Evolutionary conservation across 2,888 invertebrate species (phyloP), one percentile per base, ranked within the genome.

Genomic region (Leucophenga montana): DNA sequence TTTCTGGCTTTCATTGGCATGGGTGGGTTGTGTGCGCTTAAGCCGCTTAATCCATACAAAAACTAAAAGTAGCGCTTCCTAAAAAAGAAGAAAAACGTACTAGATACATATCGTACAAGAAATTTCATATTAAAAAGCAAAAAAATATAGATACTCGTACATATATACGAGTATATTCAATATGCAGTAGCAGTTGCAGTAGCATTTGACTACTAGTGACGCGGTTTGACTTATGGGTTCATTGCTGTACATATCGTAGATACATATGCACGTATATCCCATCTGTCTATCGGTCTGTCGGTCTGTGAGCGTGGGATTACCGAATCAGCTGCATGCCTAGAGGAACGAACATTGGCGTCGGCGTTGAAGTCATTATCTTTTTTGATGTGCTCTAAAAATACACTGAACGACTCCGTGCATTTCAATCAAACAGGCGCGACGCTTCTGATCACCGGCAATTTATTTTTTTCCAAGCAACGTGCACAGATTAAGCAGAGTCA

Each of bases 141-240:
- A 67, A 44, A 69, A 64, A 72, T n/a, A 53, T 69, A 59, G 67
- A 64, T 27, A 61, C 13, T 22, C 16, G n/a, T n/a, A n/a, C n/a
- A n/a, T n/a, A n/a, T 56, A 66, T 69, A 70, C 53, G 61, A n/a
- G n/a, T n/a, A n/a, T 62, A 70, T 67, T 70, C 67, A 72, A 78
- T 75, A 79, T 77, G 76, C 53, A 59, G n/a, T 27, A 22, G 22
- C 27, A 13, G 44, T 44, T 62, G 61, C 61, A 62, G 22, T 20
- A 16, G 61, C 61, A 61, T 39, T 50, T 8, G n/a, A 48, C 48
- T 48, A 48, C 22, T 46, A 56, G 8, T 54, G 22, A 56, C 31
- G 48, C 84, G 76, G 82, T 86, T 86, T 85, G 85, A 85, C 86
- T 85, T 85, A 85, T 86, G 85, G 82, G 86, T 86, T 85, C 86